Percentiles rank a stretch among this genome's conserved stretches.
Evolutionary conservation across 2,113 vertebrate species (phyloP).

Genomic region (Perca fluviatilis): DNA sequence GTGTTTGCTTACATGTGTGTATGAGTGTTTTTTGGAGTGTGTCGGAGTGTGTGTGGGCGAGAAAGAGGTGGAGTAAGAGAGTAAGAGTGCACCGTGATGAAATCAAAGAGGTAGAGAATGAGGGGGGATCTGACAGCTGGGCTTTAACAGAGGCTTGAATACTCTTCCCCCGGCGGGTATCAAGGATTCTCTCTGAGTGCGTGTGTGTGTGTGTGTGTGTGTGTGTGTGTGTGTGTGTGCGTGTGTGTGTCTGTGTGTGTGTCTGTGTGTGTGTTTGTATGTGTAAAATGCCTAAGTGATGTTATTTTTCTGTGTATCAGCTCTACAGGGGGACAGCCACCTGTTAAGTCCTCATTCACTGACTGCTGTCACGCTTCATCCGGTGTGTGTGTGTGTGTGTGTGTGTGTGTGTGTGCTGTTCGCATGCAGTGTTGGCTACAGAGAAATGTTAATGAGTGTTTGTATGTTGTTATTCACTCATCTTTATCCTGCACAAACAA

Average conservation of each 20-base stretch:
- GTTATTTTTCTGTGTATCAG: constrained; percentile 54
- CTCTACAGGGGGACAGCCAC: constrained; percentile 56
- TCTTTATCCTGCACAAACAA: neutral
- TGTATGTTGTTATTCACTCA: neutral
- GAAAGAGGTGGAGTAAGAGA: constrained; percentile 34
- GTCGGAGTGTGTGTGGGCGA: constrained; percentile 39
- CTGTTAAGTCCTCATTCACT: constrained; percentile 42
- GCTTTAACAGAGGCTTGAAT: constrained; percentile 34
- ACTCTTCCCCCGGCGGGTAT: constrained; percentile 11
- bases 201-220: constrained; percentile 1
- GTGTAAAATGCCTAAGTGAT: constrained; percentile 21
- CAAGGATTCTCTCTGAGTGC: neutral
- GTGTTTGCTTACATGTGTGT: constrained; percentile 18
- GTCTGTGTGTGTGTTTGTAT: constrained; percentile 1
- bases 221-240: neutral
- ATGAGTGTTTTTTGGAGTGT: constrained; percentile 14
- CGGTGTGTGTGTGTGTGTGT: constrained; percentile 2
- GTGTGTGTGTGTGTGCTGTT: neutral
- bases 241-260: constrained; percentile 2
- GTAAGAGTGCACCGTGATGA: constrained; percentile 8
- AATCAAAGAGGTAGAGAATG: constrained; percentile 20
- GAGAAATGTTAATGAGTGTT: neutral
- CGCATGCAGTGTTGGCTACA: neutral
- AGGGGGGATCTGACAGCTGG: constrained; percentile 35
- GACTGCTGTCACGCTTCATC: constrained; percentile 38